These are phyloP conservation scores for Aproaerema taeniolella DNA, from an alignment of 2,888 invertebrate species.

Conservation along the genomic window DNA sequence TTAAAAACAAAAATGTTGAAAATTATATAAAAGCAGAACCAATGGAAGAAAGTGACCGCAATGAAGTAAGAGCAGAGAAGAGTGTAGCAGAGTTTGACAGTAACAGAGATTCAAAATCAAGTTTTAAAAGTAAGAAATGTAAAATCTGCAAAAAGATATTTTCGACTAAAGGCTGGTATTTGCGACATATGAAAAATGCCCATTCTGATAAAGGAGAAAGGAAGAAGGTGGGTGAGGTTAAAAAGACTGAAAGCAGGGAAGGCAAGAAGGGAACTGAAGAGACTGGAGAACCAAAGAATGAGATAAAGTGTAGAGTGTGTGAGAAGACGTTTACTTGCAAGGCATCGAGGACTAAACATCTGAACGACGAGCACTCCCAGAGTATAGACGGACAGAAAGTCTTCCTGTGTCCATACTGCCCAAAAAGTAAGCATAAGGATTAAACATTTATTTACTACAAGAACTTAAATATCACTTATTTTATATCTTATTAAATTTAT, in stretches of 20 bases:
- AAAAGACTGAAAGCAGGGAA: not conserved
- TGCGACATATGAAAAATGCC: conserved; percentile 2
- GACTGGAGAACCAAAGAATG: conserved; percentile 1
- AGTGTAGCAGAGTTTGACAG: not conserved
- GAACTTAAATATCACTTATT: no score
- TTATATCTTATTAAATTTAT: no score
- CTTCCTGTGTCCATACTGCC: conserved; percentile 8
- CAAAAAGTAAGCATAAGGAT: conserved; percentile 4
- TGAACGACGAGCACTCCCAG: conserved; percentile 5
- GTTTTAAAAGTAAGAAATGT: conserved; percentile 1
- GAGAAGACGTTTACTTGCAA: conserved; percentile 6
- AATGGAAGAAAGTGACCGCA: not conserved
- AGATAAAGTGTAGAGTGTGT: conserved; percentile 7
- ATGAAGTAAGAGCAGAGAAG: not conserved
- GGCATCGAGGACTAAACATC: conserved; percentile 4
- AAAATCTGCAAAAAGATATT: conserved; percentile 6
- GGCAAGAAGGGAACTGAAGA: not conserved
- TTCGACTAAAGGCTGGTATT: conserved; percentile 3
- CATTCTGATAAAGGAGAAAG: not conserved
- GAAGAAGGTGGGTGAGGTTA: not conserved
- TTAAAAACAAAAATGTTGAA: conserved; percentile 2
- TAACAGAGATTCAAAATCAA: not conserved
- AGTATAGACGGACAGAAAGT: conserved; percentile 5
- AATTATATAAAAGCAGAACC: not conserved
- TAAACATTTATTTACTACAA: not conserved